Base-by-base conservation (phyloP, 2,888 invertebrate species). In the Xestia xanthographa region DNA sequence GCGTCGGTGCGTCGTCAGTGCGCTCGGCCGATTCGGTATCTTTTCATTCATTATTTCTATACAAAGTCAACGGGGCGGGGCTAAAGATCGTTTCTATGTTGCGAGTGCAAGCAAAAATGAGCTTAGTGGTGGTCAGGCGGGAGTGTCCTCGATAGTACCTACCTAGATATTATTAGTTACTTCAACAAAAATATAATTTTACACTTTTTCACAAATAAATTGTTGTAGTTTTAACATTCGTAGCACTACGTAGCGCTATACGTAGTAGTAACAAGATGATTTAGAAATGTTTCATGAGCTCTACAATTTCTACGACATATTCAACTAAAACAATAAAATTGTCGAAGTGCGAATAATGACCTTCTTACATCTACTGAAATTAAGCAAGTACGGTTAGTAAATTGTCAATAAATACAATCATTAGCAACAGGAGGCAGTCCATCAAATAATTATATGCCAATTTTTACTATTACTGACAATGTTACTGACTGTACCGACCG, bases 171-270 rank as follows among this genome's bases (percentile, higher is more conserved):
- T n/a, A n/a, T n/a, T n/a, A n/a, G n/a, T n/a, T n/a, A n/a, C n/a
- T n/a, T n/a, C n/a, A n/a, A n/a, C 17, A 50, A 11, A n/a, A 50
- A n/a, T 50, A 50, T 50, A 4, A 9, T 11, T 22, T 50, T 22
- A 8, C 0, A 22, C n/a, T n/a, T 22, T 11, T 4, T 45, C 45
- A 45, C 45, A 9, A 22, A 53, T 26, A 56, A n/a, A 29, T 26
- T 41, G 4, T 22, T 26, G 9, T 22, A 17, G 14, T 45, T 58
- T 45, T 11, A 26, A 26, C 38, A 69, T 22, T 48, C 60, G 60
- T 60, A 60, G 71, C 73, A 71, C 58, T 74, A 48, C 45, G 70
- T 60, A 74, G 71, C 73, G 38, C 22, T 73, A n/a, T n/a, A 60
- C 60, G 48, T 71, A 34, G 1, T 2, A 48, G 60, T 26, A 69